Evolutionary conservation across 1,140 invertebrate genomes (phyloP), one percentile per base, ranked within the genome.

Genomic region (Maconellicoccus hirsutus): DNA sequence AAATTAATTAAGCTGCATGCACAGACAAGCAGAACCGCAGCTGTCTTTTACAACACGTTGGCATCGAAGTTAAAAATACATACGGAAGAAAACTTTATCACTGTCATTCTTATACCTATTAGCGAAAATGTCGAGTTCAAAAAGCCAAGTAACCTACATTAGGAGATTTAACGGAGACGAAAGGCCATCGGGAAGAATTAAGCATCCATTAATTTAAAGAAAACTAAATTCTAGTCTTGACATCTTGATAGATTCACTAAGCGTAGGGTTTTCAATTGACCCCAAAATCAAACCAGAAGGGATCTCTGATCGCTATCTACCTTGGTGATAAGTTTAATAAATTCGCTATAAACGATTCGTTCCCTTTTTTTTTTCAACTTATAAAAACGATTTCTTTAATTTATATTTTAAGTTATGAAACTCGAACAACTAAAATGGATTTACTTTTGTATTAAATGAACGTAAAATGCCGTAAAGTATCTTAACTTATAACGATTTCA

Each of bases 351-450:
- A 52, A 4, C 10, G 33, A 6, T 6, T 16, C 10, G 42, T 33
- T 33, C 6, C 42, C 16, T 14, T 14, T 4, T 8, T 12, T 14
- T 22, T 16, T 14, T 23, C 19, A 66, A 52, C 19, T 66, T 66
- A 23, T 4, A 8, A 25, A 66, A 66, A 66, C 25, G 25, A 25
- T 66, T 26, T 66, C 25, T 26, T 66, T 66, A 66, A 66, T 66
- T 66, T 66, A 66, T 66, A 66, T 26, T 26, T 66, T 66, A 66
- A 66, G 61, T 66, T 66, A 26, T 66, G 61, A 66, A 66, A 66
- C 10, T 66, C 19, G 61, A 66, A 66, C 7, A 66, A 66, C 7
- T 23, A 66, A 66, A 66, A 66, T 66, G 25, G 25, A 66, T 25
- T 66, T 66, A 66, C 10, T 66, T 66, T 66, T 66, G 61, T 26